Evolutionary conservation across 2,113 vertebrate species (phyloP), one percentile per base, ranked within the genome.

Genomic region (Ictidomys tridecemlineatus): DNA sequence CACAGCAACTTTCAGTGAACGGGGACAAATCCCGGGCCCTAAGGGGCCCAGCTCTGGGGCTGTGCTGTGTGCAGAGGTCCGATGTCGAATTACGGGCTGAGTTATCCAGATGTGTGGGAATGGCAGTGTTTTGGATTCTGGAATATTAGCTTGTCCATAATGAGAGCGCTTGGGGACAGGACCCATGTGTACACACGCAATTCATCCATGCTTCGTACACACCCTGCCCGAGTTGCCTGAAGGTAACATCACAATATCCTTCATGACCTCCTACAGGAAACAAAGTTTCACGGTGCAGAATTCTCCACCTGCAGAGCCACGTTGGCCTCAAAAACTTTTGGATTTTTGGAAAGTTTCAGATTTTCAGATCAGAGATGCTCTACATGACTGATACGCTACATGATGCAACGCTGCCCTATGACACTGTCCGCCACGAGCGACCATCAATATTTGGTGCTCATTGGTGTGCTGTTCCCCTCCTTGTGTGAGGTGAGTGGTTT

Each of bases 371-470:
- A 37, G 26, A 73, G 77, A 80, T 83, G 20, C 24, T 73, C n/a
- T 16, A 51, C 30, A 6, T 45, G 88, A 24, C 20, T 12, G 28
- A 70, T 8, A 48, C 26, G 17, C 48, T 51, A 65, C 22, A 51
- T 8, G 22, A 22, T 24, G n/a, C 20, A 16, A 13, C 0, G 6
- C 28, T 13, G 5, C 0, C 2, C 12, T 1, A 42, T 10, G 34
- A 26, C 20, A 4, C 32, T 28, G 12, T 17, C 37, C 39, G n/a
- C 48, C 34, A 4, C 32, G 45, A 11, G 37, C 5, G 11, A 1
- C 0, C 12, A 10, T 2, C 28, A 4, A 17, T 1, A 1, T 12
- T 12, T 2, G 14, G 16, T 9, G 11, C 77, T 37, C n/a, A 22
- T 11, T 2, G 7, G 77, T 0, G 16, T 17, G 14, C 70, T 32